Conservation (phyloP, 2,888 invertebrate species). For the Amphiduros pacificus region DNA sequence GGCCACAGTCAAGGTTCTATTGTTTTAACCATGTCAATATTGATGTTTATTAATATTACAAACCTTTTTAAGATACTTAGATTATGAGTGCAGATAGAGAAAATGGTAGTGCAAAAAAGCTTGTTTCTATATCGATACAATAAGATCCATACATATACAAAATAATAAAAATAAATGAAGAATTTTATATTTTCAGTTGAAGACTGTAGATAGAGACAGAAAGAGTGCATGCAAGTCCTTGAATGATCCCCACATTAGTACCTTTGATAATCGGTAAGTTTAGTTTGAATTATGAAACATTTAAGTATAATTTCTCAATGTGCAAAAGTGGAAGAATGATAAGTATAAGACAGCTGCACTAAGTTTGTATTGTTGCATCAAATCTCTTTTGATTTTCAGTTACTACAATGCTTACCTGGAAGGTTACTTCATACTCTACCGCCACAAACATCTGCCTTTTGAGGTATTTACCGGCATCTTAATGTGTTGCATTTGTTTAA, state of each 20-base stretch:
- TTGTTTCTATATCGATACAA: too few relatives aligned
- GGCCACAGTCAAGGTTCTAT: too few relatives aligned
- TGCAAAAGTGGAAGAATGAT: not conserved
- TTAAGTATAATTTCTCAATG: not conserved
- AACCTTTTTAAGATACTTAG: too few relatives aligned
- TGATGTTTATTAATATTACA: too few relatives aligned
- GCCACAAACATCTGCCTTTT: constrained; percentile 3
- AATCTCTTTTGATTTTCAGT: not conserved
- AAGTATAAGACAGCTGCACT: not conserved
- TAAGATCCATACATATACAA: too few relatives aligned
- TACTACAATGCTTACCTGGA: constrained; percentile 9
- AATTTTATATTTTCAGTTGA: not conserved
- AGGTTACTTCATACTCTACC: constrained; percentile 1
- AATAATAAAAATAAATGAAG: too few relatives aligned
- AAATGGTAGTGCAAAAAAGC: too few relatives aligned
- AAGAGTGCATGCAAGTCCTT: not conserved
- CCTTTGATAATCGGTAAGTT: constrained; percentile 4
- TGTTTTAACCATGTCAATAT: too few relatives aligned
- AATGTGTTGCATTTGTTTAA: too few relatives aligned
- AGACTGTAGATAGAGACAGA: not conserved
- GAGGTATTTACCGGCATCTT: not conserved
- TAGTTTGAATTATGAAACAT: not conserved
- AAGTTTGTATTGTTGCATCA: not conserved
- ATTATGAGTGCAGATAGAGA: too few relatives aligned
- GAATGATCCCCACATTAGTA: constrained; percentile 6